A percentile compares a stretch with the other conserved stretches of the same genome.
These are phyloP conservation scores for Vombatus ursinus DNA, from an alignment of 2,113 vertebrate genomes.

Conservation along the genomic window DNA sequence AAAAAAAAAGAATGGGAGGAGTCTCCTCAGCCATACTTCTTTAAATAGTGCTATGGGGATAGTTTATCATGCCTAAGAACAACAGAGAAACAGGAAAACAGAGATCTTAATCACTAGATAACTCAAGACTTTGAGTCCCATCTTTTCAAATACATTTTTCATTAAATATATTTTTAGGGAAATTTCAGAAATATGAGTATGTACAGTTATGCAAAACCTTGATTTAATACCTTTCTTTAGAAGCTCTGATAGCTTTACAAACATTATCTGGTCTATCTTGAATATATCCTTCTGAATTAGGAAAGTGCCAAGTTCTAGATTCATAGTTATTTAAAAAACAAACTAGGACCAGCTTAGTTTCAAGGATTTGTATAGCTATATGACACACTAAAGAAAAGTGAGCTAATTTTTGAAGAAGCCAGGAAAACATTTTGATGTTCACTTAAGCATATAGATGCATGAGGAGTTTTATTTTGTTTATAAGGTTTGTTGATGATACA, in stretches of 20 bases:
- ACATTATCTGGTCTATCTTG: neutral
- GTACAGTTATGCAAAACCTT: conserved; percentile 6
- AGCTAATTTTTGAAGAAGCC: conserved; percentile 33
- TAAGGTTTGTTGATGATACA: conserved; percentile 42
- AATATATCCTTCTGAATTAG: conserved; percentile 28
- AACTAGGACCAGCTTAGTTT: neutral
- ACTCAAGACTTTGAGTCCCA: conserved; percentile 11
- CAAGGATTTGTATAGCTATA: conserved; percentile 4
- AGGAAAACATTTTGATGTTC: conserved; percentile 9
- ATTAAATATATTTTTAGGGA: conserved; percentile 3
- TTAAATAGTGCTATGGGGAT: conserved; percentile 9
- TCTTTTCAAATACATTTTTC: conserved; percentile 41
- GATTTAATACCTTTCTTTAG: conserved; percentile 3
- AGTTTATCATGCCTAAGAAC: conserved; percentile 38
- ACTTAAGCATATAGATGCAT: neutral
- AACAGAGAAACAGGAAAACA: neutral
- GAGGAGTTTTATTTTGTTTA: conserved; percentile 21
- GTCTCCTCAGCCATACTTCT: neutral
- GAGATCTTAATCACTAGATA: neutral
- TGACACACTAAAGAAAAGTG: conserved; percentile 24
- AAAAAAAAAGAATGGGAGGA: neutral
- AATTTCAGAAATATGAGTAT: conserved; percentile 5
- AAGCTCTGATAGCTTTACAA: conserved; percentile 7
- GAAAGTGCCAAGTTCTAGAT: neutral
- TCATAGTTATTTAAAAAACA: conserved; percentile 18